Evolutionary conservation across 2,113 vertebrate genomes (phyloP).

Genomic region (Colaptes auratus): DNA sequence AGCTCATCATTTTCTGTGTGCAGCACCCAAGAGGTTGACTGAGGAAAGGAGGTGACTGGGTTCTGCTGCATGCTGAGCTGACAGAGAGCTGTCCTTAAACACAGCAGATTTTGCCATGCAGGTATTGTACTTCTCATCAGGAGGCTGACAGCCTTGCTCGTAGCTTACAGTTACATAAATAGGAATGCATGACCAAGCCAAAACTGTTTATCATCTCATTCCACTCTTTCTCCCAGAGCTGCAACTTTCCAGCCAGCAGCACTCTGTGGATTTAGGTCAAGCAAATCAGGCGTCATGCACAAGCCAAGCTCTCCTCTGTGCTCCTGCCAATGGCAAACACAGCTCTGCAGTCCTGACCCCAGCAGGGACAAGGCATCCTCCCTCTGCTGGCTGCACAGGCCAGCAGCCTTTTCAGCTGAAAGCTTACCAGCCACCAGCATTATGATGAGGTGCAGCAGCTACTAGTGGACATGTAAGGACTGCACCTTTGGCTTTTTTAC

Average conservation of each 20-base stretch:
- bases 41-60: neutral
- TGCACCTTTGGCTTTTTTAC: neutral
- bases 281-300: neutral
- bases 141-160: neutral
- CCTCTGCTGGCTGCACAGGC: neutral
- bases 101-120: neutral
- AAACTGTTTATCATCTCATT: constrained; percentile 9
- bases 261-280: constrained; percentile 50
- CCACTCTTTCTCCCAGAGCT: neutral
- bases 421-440: neutral
- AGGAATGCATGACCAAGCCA: neutral
- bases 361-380: neutral
- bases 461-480: neutral
- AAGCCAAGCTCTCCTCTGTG: neutral
- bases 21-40: neutral
- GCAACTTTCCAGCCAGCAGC: constrained; percentile 8
- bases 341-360: neutral
- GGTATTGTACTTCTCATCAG: neutral
- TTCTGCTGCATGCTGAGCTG: neutral
- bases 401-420: neutral
- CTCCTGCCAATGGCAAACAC: neutral
- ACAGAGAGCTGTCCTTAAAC: neutral
- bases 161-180: neutral
- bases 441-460: neutral
- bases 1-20: neutral